Percentiles rank a stretch among this genome's conserved stretches.
These are phyloP conservation scores for Zhuqinia jingwanae DNA, from an alignment of 2,888 invertebrate genomes.

Conservation along the genomic window DNA sequence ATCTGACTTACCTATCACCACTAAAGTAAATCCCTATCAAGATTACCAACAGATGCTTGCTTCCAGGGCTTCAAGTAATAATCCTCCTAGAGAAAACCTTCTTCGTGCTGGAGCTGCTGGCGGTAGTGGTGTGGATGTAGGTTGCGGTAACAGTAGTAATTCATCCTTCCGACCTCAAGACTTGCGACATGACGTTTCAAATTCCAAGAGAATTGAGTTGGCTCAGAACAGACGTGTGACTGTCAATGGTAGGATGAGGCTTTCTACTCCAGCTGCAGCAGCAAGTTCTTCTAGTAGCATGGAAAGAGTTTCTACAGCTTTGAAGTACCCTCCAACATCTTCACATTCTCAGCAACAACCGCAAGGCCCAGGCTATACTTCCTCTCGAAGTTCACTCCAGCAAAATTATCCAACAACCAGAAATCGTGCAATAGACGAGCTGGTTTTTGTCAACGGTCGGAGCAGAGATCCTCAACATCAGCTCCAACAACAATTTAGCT, in stretches of 20 bases:
- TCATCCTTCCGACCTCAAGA: slow-evolving; percentile 32
- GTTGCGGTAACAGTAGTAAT: no score
- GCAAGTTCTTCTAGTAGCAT: neutral
- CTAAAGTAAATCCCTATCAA: slow-evolving; percentile 23
- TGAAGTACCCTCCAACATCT: neutral
- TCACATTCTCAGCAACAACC: no score
- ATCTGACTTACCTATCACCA: neutral
- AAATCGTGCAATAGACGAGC: slow-evolving; percentile 3
- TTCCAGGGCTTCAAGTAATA: slow-evolving; percentile 19
- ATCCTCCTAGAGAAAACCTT: slow-evolving; percentile 31
- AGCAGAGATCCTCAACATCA: neutral
- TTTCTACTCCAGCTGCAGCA: neutral
- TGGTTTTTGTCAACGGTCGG: slow-evolving; percentile 3
- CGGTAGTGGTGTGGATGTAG: no score
- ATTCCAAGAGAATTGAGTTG: slow-evolving; percentile 22
- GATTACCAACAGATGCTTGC: slow-evolving; percentile 57
- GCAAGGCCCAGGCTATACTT: neutral
- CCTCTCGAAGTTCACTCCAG: no score
- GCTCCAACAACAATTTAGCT: neutral
- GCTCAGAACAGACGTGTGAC: slow-evolving; percentile 36
- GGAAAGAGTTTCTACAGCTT: neutral
- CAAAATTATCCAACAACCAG: neutral
- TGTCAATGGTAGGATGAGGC: slow-evolving; percentile 31
- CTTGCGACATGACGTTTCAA: neutral
- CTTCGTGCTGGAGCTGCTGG: no score